phyloP scores from a whole-genome alignment of 2,113 vertebrate genomes.

The Varanus komodoensis region DNA sequence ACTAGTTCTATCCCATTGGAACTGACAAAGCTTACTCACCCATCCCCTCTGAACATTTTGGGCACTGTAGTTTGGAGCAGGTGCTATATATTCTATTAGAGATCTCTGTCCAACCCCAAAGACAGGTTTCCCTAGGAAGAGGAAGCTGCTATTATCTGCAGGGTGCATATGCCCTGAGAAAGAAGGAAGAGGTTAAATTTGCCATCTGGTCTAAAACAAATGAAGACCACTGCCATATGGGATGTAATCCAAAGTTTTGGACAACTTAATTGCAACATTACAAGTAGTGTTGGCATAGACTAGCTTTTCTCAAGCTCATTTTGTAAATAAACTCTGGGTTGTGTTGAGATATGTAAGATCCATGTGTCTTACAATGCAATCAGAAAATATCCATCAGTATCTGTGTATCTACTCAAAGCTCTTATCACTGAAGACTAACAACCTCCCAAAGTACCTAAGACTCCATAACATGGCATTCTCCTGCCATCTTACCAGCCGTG shows the following conservation, averaged over 20 bases:
- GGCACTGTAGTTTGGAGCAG: neutral
- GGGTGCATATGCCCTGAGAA: neutral
- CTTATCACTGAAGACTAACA: neutral
- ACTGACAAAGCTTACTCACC: neutral
- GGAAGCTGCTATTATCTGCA: neutral
- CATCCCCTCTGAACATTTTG: neutral
- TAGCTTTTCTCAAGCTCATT: neutral
- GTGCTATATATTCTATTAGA: neutral
- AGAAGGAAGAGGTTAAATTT: neutral
- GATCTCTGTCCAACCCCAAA: neutral
- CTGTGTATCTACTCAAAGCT: neutral
- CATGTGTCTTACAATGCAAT: neutral
- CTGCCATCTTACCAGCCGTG: neutral
- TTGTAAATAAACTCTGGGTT: neutral
- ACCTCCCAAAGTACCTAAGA: neutral
- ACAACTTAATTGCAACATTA: neutral
- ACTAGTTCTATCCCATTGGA: neutral
- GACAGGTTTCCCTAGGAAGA: neutral
- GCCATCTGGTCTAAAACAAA: neutral
- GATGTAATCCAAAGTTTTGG: neutral
- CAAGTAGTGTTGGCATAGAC: neutral
- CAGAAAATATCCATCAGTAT: neutral
- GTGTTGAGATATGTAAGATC: neutral
- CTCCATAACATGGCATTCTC: neutral
- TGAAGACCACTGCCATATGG: neutral